phyloP scores from a whole-genome alignment of 2,113 vertebrate species.

The Eubucco bourcierii region DNA sequence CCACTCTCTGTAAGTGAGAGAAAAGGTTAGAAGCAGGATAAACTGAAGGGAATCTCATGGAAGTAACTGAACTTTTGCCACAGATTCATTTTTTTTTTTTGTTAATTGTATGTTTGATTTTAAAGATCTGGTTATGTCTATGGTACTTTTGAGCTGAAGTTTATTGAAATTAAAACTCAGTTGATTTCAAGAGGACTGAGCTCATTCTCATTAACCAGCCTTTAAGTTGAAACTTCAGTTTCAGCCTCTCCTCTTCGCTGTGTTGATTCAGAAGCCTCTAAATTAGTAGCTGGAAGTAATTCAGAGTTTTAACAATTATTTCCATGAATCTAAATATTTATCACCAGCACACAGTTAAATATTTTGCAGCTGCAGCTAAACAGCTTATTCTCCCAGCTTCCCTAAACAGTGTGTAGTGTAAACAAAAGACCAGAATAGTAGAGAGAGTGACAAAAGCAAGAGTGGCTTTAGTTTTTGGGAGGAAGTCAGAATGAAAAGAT shows the following conservation, averaged over 20 bases:
- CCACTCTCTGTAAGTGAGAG: conserved; percentile 11
- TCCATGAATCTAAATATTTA: neutral
- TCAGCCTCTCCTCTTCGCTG: neutral
- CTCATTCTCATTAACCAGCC: neutral
- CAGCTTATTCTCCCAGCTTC: neutral
- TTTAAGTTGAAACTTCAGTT: neutral
- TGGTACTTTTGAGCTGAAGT: neutral
- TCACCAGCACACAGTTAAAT: neutral
- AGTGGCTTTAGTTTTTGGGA: neutral
- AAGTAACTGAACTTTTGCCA: neutral
- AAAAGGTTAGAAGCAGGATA: neutral
- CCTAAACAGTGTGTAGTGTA: neutral
- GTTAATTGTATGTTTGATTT: neutral
- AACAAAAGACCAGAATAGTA: neutral
- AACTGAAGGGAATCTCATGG: neutral
- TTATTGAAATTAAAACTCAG: neutral
- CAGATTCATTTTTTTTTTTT: neutral
- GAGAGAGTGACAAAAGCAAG: neutral
- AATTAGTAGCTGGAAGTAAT: neutral
- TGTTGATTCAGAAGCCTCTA: neutral
- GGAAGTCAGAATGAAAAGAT: neutral
- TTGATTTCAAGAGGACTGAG: neutral
- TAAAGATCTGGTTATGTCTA: neutral
- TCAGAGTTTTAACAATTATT: neutral
- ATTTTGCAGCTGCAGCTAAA: neutral